Base-by-base conservation (phyloP, 2,888 invertebrate species). In the Xestobium rufovillosum region DNA sequence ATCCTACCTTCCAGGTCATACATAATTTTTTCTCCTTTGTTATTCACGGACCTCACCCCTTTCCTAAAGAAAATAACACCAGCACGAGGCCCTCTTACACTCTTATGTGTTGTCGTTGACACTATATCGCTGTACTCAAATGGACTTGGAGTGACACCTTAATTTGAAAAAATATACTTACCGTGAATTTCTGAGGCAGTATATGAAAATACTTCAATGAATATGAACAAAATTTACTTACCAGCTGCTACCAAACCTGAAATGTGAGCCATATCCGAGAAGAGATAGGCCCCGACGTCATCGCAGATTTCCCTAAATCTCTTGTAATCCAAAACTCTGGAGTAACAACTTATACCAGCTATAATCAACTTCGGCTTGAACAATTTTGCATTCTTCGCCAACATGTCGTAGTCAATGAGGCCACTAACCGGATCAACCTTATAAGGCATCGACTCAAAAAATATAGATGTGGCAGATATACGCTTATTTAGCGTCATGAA, bases 401-500 rank as follows among this genome's bases (percentile, higher is more conserved):
- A 68, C 57, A 78, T 76, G 45, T 95, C 91, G 59, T 96, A 97
- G 68, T 97, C 94, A 46, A 97, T 94, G 1, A 90, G 64, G 14
- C 95, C 96, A 15, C 85, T 86, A 38, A 68, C 66, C 1, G 83
- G 76, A 61, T 92, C 67, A 13, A 79, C 84, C 69, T 92, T 94
- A 64, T 98, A 98, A 1, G 96, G 95, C 86, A 96, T 88, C 39
- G 95, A 94, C 70, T 97, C 95, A 63, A 97, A 97, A 72, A 91
- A 98, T 42, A 96, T 83, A 0, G 96, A 95, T 0, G 96, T 95
- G 4, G 95, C 95, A 0, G 96, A 97, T 41, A 97, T 88, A 66
- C 86, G 89, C 64, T 90, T 94, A 4, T 71, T 80, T 4, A 80
- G 71, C 1, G 95, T 95, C 70, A 89, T 88, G 66, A 95, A 96